Percentiles rank a stretch among this genome's conserved stretches.
Evolutionary conservation across 2,113 vertebrate genomes (phyloP).

Genomic region (Alaudala cheleensis): DNA sequence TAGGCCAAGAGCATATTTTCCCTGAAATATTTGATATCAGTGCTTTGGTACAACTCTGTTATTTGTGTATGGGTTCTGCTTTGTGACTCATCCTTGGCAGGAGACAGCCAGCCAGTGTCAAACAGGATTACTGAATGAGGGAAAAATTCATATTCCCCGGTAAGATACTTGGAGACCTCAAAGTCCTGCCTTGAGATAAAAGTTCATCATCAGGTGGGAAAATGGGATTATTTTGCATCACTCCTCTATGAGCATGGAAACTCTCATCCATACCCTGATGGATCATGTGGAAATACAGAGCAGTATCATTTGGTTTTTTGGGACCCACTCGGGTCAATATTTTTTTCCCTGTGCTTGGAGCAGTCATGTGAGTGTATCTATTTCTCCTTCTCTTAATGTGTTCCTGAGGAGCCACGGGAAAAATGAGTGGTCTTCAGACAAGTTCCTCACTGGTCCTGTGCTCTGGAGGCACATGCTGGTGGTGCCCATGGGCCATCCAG

Average conservation of each 20-base stretch:
- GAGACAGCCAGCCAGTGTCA: background rate
- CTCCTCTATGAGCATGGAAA: background rate
- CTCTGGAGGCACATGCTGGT: background rate
- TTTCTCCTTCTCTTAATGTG: background rate
- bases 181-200: background rate
- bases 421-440: accelerated
- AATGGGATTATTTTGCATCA: background rate
- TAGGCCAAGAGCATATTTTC: background rate
- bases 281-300: background rate
- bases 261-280: background rate
- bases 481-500: background rate
- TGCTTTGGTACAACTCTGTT: background rate
- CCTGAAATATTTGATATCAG: background rate
- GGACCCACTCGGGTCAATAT: background rate
- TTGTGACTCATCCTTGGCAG: background rate
- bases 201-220: background rate
- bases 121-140: background rate
- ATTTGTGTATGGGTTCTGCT: background rate
- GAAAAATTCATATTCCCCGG: background rate
- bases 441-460: background rate
- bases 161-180: background rate
- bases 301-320: background rate
- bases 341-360: background rate
- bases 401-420: background rate
- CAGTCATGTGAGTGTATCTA: background rate